Evolutionary conservation across 2,797 vertebrate genomes (phyloP), one percentile per base, ranked within the genome.

Genomic region (Sebastes dallii): DNA sequence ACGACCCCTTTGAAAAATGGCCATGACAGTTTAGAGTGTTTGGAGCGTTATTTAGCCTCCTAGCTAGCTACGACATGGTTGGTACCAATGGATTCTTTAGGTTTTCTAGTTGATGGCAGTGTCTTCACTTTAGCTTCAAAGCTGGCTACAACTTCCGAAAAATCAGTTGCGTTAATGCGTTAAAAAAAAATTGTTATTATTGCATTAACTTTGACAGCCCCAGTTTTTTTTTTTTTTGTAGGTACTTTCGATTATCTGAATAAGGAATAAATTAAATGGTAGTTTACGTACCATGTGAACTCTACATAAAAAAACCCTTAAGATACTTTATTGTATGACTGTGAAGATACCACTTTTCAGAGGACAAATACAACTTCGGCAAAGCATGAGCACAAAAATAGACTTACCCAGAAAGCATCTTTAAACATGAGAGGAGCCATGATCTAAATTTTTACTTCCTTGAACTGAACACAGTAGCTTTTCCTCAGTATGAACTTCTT

Each of bases 401-500:
- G 30, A 97, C 98, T 98, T 90, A 99, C 98, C 98, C 98, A 99
- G 92, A 99, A 99, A 6, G 95, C 94, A 88, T 99, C 97, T 95
- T 96, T 97, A 89, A 98, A 99, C 88, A 96, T 93, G 86, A 97
- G 87, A 34, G 78, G 68, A 66, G 93, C 80, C 89, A 97, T 54
- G 20, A 16, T 95, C 84, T 69, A 59, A 22, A 6, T 9, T 61
- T 55, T 69, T 39, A 56, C 67, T 83, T 85, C 81, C 80, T 84
- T 66, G 30, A 76, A 27, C 8, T 36, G 6, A 24, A 56, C 66
- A n/a, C 32, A 18, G 65, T 42, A 29, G 27, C 10, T 60, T 60
- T 30, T 77, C 24, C n/a, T 69, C 60, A 34, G 18, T 10, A 14
- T 50, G 5, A 72, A 55, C 56, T 62, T 56, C 2, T 62, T 46